phyloP scores from a whole-genome alignment of 1,140 invertebrate species.

The Drosophila nigrodunni region DNA sequence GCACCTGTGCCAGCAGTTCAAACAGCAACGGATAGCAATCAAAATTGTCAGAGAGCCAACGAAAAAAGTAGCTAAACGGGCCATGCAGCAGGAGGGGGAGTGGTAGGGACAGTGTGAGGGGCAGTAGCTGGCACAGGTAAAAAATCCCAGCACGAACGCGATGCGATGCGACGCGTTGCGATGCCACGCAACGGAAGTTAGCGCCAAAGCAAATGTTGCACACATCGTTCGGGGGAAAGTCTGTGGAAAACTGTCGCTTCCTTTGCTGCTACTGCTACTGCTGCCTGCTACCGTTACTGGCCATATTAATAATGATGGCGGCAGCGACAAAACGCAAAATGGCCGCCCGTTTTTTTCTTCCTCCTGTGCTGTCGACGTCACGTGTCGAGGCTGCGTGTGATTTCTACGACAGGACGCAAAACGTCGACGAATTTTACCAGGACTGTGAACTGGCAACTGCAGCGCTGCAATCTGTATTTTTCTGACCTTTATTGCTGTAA shows the following conservation, averaged over 20 bases:
- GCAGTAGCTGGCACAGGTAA: conserved; percentile 15
- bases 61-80: background rate
- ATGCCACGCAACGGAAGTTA: conserved; percentile 66
- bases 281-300: conserved; percentile 10
- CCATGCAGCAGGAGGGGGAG: background rate
- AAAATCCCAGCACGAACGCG: conserved; percentile 57
- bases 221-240: conserved; percentile 29
- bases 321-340: conserved; percentile 68
- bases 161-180: background rate
- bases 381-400: conserved; percentile 73
- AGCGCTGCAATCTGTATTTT: conserved; percentile 23
- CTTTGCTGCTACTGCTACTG: background rate
- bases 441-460: background rate
- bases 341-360: conserved; percentile 39
- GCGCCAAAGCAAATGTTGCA: conserved; percentile 47
- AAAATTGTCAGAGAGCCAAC: conserved; percentile 24
- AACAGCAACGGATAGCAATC: conserved; percentile 31
- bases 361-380: conserved; percentile 46
- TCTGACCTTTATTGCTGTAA: conserved; percentile 28
- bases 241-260: background rate
- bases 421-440: conserved; percentile 33
- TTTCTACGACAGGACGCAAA: conserved; percentile 65
- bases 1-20: conserved; percentile 8
- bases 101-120: background rate
- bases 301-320: conserved; percentile 79